A percentile compares a stretch with the other conserved stretches of the same genome.
Conservation (phyloP, 2,113 vertebrate genomes). For the Tragelaphus strepsiceros region DNA sequence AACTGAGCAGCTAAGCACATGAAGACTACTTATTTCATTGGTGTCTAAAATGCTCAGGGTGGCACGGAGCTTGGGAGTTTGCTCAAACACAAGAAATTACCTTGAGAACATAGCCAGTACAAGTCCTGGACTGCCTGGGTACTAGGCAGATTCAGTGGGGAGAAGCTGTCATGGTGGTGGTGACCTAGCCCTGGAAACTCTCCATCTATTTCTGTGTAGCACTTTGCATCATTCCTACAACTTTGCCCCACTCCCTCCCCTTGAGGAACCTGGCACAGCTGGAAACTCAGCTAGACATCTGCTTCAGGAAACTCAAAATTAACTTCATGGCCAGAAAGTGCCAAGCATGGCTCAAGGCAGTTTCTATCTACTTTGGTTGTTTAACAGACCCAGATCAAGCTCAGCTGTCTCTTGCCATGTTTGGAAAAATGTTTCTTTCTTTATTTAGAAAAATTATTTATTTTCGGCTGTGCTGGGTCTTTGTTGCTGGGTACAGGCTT, state of each 20-base stretch:
- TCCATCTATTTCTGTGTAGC: not conserved
- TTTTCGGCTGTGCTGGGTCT: not conserved
- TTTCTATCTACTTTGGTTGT: not conserved
- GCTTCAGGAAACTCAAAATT: conserved; percentile 67
- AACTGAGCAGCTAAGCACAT: not conserved
- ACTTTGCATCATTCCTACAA: conserved; percentile 10
- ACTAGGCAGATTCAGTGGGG: not conserved
- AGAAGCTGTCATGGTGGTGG: not conserved
- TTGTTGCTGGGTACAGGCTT: accelerated
- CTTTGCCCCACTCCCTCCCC: not conserved
- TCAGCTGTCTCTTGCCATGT: not conserved
- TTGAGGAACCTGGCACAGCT: conserved; percentile 37
- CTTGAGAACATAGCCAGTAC: not conserved
- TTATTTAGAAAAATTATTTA: not conserved
- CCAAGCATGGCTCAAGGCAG: not conserved
- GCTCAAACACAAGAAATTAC: not conserved
- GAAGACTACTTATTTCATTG: not conserved
- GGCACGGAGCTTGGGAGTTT: not conserved
- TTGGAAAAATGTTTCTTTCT: conserved; percentile 11
- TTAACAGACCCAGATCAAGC: conserved; percentile 19
- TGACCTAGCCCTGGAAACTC: not conserved
- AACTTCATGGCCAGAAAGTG: conserved; percentile 58
- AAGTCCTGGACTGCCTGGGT: not conserved
- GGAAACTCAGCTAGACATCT: conserved; percentile 53
- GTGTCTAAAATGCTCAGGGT: not conserved